phyloP scores from a whole-genome alignment of 2,113 vertebrate genomes.

The Panthera tigris region DNA sequence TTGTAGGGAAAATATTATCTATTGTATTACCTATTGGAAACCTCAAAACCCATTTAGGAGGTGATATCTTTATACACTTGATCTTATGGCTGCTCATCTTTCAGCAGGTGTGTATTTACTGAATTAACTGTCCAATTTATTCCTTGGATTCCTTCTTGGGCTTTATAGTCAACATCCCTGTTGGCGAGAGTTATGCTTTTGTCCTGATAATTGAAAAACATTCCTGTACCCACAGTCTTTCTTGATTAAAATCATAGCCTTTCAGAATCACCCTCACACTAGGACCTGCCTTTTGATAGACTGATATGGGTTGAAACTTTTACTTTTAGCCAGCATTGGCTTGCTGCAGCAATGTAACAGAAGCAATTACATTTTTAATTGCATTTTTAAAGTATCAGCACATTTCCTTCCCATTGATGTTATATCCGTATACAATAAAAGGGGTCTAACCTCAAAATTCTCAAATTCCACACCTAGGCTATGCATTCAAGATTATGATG shows the following conservation, averaged over 20 bases:
- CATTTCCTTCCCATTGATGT: constrained; percentile 43
- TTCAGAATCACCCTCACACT: not conserved
- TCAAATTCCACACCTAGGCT: not conserved
- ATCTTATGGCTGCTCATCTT: not conserved
- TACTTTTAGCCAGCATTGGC: not conserved
- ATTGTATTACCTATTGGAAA: not conserved
- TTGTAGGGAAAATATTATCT: constrained; percentile 22
- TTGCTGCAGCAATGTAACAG: not conserved
- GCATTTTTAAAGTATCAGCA: not conserved
- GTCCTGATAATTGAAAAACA: not conserved
- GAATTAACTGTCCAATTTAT: not conserved
- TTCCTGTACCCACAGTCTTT: not conserved
- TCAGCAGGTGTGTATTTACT: not conserved
- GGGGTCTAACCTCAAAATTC: constrained; percentile 27
- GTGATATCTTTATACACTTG: not conserved
- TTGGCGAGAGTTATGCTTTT: not conserved
- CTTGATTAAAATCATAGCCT: constrained; percentile 28
- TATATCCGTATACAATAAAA: constrained; percentile 42
- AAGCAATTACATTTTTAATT: constrained; percentile 1
- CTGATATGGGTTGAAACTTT: not conserved
- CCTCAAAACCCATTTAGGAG: not conserved
- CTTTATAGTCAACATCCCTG: not conserved
- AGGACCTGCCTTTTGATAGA: not conserved
- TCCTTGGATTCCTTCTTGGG: not conserved
- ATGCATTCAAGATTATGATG: not conserved